Conservation (phyloP, 2,797 vertebrate species). For the Platyrinchus mystaceus region DNA sequence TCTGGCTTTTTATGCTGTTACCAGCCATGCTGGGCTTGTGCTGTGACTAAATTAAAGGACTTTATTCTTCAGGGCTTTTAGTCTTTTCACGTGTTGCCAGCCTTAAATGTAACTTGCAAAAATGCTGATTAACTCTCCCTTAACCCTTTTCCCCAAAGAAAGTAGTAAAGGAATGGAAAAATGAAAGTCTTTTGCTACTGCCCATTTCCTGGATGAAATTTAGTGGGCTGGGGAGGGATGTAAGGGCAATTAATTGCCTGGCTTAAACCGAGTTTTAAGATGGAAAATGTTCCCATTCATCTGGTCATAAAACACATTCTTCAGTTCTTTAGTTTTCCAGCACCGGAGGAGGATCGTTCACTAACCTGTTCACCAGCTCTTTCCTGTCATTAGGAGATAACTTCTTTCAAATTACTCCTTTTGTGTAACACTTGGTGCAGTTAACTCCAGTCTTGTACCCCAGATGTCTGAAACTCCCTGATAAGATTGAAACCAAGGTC, state of each 20-base stretch:
- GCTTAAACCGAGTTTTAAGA: neutral
- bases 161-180: neutral
- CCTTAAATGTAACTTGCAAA: constrained; percentile 8
- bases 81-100: neutral
- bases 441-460: neutral
- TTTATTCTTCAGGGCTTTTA: constrained; percentile 28
- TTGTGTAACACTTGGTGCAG: neutral
- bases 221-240: neutral
- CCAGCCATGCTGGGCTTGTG: neutral
- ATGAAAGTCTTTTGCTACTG: neutral
- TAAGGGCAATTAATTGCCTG: neutral
- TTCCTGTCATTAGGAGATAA: constrained; percentile 14
- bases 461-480: constrained; percentile 9
- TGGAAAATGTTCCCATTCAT: neutral
- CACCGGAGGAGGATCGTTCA: neutral
- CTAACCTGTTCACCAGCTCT: neutral
- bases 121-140: neutral
- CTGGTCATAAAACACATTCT: neutral
- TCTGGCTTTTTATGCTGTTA: neutral
- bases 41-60: constrained; percentile 8
- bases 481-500: constrained; percentile 16
- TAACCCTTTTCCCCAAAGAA: neutral
- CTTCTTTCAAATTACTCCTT: neutral
- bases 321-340: neutral
- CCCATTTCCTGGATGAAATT: neutral